phyloP scores from a whole-genome alignment of 1,140 invertebrate species.

The Hycleus phaleratus region DNA sequence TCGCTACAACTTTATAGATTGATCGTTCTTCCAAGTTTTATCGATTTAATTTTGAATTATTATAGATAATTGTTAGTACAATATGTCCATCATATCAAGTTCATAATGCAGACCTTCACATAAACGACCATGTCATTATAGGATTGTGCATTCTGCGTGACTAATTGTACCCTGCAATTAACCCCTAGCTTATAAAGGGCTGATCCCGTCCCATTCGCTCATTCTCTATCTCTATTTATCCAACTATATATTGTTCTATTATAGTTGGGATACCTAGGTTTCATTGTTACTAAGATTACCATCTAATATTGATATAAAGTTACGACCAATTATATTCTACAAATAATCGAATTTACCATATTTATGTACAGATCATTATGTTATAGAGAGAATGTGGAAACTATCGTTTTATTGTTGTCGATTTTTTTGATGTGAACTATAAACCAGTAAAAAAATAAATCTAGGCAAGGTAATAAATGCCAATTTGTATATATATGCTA shows the following conservation, averaged over 20 bases:
- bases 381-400: no score
- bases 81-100: background rate
- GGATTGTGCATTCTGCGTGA: slow-evolving; percentile 16
- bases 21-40: background rate
- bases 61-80: background rate
- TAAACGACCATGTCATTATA: slow-evolving; percentile 12
- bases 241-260: slow-evolving; percentile 3
- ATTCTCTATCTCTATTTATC: background rate
- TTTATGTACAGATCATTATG: no score
- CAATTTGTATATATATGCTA: no score
- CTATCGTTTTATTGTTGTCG: no score
- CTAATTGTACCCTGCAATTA: slow-evolving; percentile 19
- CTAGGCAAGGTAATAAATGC: no score
- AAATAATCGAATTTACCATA: no score
- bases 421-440: no score
- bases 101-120: slow-evolving; percentile 1
- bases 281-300: slow-evolving; percentile 11
- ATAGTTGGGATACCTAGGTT: background rate
- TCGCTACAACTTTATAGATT: background rate
- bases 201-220: background rate
- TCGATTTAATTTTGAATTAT: background rate
- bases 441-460: no score
- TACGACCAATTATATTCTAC: no score
- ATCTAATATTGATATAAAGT: slow-evolving; percentile 2
- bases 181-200: slow-evolving; percentile 14